Base-by-base conservation (phyloP, 2,797 vertebrate genomes). In the Macropus fuliginosus region DNA sequence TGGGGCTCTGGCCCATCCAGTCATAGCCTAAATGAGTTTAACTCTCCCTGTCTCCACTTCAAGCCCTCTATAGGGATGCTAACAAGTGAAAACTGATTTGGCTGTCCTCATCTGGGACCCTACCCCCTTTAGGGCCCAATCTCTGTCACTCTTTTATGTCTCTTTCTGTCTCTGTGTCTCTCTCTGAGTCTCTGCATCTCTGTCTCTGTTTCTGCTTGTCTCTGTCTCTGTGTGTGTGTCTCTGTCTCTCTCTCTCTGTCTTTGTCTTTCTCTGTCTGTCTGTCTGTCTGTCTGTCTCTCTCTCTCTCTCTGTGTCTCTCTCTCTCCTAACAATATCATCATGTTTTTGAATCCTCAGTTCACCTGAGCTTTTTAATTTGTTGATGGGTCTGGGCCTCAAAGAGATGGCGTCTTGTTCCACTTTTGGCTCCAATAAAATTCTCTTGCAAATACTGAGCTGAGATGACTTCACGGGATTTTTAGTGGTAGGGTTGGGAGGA, bases 311-410 rank as follows among this genome's bases (percentile, higher is more conserved):
- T 95, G 46, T n/a, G 5, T 55, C 12, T 55, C 54, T 55, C 54
- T 55, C 46, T 95, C 55, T n/a, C 2, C 91, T 92, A 94, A 96
- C 94, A 57, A 94, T 91, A 55, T 13, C 28, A 2, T 21, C 46
- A 28, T 28, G 3, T 6, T 24, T 81, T 54, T 28, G 87, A 46
- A 1, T 74, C 28, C 74, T 50, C 52, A 59, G 91, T 92, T 94
- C n/a, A 92, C 56, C 57, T 29, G 0, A 18, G 92, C 5, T 31
- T 34, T 50, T 27, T 34, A 28, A 62, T 62, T 74, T 56, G 13
- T 28, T 40, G 27, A 52, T 50, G 59, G 74, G 55, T 34, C 92
- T 87, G 40, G 2, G 24, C 90, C 57, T 28, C 93, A 55, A 46
- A 93, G 62, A 89, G 57, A 1, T 93, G 74, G 46, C n/a, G n/a